Evolutionary conservation across 2,888 invertebrate species (phyloP), one percentile per base, ranked within the genome.

Genomic region (Ferrisia virgata): DNA sequence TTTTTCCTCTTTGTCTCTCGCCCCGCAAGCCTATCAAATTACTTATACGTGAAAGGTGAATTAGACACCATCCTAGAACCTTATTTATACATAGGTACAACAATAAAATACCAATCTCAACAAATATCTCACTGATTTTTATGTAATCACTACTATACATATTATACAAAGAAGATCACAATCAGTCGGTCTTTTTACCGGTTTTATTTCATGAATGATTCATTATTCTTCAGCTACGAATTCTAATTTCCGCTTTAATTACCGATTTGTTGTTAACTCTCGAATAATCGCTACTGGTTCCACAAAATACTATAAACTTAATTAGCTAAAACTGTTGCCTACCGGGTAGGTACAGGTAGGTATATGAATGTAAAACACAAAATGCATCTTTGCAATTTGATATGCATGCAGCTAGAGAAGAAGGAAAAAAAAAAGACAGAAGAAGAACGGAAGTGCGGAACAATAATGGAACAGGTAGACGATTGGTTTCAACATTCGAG

Each of bases 261-360:
- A 28, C 64, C 64, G 64, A 64, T 64, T 64, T 28, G 64, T 64
- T 64, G 64, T 64, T 64, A 11, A 64, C 28, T 64, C 15, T 28
- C 0, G 28, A 64, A 28, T 64, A 64, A 15, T 64, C 64, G 64
- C 64, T 64, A 64, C 64, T 28, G 64, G 64, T 64, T 64, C 18
- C 64, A 64, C n/a, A 64, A 64, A 64, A 64, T 15, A 64, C 31
- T 15, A 64, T n/a, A n/a, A 64, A 64, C 64, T 28, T 64, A 64
- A 64, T 64, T 64, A 64, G 64, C 28, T 64, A 64, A 64, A 64
- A 64, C 64, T 64, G 64, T 64, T 28, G 18, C 64, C 64, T n/a
- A n/a, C n/a, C n/a, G n/a, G n/a, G n/a, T n/a, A n/a, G n/a, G n/a
- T n/a, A n/a, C n/a, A n/a, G n/a, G n/a, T n/a, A 28, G 64, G 64